phyloP scores from a whole-genome alignment of 2,113 vertebrate species.

The Syrmaticus mikado region DNA sequence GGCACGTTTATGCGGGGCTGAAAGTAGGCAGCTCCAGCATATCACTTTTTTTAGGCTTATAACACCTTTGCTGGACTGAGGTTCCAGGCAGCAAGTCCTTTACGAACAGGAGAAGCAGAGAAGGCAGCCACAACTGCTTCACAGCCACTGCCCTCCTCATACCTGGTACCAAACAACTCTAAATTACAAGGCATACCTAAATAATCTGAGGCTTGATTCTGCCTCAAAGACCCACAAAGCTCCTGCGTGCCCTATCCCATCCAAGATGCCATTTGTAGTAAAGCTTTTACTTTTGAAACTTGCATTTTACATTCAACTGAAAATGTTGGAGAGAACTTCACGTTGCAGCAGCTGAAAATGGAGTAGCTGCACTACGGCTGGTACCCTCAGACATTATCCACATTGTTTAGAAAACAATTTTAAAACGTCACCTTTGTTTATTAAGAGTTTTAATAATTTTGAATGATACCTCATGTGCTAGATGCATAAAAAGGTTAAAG shows the following conservation, averaged over 20 bases:
- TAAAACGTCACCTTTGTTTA: conserved; percentile 34
- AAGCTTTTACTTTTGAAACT: background rate
- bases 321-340: background rate
- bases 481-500: conserved; percentile 19
- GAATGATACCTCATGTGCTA: conserved; percentile 23
- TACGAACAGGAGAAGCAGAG: background rate
- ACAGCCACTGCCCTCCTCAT: background rate
- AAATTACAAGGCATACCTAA: background rate
- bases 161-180: background rate
- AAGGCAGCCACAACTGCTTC: background rate
- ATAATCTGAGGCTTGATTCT: background rate
- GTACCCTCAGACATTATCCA: background rate
- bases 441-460: conserved; percentile 36
- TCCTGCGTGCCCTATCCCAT: background rate
- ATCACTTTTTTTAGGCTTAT: accelerated
- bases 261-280: accelerated
- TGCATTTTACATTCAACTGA: background rate
- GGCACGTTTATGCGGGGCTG: accelerated
- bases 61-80: background rate
- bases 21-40: background rate
- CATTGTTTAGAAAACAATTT: conserved; percentile 33
- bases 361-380: background rate
- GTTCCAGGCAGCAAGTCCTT: background rate
- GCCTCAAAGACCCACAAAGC: accelerated
- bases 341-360: background rate